Percentiles rank a stretch among this genome's conserved stretches.
Evolutionary conservation across 1,140 invertebrate species (phyloP).

Genomic region (Cydia pomonella): DNA sequence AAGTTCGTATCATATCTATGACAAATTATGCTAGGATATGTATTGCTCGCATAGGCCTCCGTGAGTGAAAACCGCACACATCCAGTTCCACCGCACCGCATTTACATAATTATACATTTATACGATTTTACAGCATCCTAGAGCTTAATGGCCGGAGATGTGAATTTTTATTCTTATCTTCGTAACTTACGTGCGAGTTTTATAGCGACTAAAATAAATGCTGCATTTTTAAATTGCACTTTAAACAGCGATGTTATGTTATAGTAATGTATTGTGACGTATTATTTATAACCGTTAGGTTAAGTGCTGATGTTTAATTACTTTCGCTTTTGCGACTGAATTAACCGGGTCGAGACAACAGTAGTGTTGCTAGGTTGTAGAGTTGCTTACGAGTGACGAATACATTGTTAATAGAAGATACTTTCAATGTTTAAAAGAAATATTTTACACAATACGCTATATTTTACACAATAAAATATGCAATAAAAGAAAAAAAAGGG

Average conservation of each 20-base stretch:
- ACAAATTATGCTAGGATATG: no score
- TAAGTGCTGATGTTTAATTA: conserved; percentile 18
- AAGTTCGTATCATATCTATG: no score
- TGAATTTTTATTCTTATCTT: conserved; percentile 39
- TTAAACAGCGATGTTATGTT: not conserved
- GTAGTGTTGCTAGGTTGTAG: not conserved
- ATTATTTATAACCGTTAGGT: not conserved
- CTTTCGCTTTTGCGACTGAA: conserved; percentile 12
- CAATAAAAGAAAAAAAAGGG: no score
- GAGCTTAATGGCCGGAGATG: conserved; percentile 39
- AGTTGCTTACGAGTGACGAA: not conserved
- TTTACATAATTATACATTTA: conserved; percentile 56
- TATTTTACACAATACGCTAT: no score
- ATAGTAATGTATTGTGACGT: not conserved
- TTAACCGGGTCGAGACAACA: not conserved
- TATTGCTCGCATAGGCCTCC: not conserved
- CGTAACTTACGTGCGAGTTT: conserved; percentile 29
- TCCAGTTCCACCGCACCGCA: conserved; percentile 29
- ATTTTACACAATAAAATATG: no score
- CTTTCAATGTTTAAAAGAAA: not conserved
- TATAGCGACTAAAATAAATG: conserved; percentile 17
- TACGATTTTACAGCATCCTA: conserved; percentile 37
- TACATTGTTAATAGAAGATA: no score
- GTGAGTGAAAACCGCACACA: conserved; percentile 20
- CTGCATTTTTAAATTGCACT: not conserved